phyloP scores from a whole-genome alignment of 1,140 invertebrate species.

The Cydia fagiglandana region DNA sequence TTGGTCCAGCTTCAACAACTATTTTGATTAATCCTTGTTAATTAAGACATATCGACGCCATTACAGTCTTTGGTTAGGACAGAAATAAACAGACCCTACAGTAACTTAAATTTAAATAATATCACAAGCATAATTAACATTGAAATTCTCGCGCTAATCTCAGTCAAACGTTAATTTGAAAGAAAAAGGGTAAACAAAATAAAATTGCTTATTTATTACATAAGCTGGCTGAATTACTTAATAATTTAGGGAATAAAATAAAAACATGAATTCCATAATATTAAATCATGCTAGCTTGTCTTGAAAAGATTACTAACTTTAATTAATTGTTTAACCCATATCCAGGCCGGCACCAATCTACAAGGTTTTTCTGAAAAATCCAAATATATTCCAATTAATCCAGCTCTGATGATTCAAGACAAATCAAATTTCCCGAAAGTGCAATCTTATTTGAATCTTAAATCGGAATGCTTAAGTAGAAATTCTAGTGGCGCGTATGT shows the following conservation, averaged over 20 bases:
- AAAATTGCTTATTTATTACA: not conserved
- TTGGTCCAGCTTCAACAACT: conserved; percentile 74
- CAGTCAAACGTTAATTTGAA: conserved; percentile 55
- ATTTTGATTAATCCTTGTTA: conserved; percentile 48
- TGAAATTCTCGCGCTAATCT: conserved; percentile 52
- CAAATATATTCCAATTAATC: too few species aligned
- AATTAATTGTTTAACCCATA: not conserved
- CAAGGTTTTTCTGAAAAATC: too few species aligned
- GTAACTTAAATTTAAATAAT: conserved; percentile 68
- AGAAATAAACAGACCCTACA: conserved; percentile 59
- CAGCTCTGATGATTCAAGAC: too few species aligned
- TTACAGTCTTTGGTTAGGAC: conserved; percentile 77
- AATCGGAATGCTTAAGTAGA: too few species aligned
- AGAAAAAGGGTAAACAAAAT: not conserved
- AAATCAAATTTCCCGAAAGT: too few species aligned
- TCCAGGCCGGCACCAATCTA: too few species aligned
- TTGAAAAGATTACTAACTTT: not conserved
- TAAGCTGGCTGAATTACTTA: conserved; percentile 16
- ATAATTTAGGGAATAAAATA: conserved; percentile 7
- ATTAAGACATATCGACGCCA: conserved; percentile 61
- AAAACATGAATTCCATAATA: conserved; percentile 20
- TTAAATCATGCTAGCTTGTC: not conserved
- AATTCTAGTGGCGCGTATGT: too few species aligned
- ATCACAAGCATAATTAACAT: conserved; percentile 72
- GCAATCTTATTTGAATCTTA: too few species aligned